These are phyloP conservation scores for Halocynthia aurantium DNA, from an alignment of 23 tunicate species.

Conservation along the genomic window DNA sequence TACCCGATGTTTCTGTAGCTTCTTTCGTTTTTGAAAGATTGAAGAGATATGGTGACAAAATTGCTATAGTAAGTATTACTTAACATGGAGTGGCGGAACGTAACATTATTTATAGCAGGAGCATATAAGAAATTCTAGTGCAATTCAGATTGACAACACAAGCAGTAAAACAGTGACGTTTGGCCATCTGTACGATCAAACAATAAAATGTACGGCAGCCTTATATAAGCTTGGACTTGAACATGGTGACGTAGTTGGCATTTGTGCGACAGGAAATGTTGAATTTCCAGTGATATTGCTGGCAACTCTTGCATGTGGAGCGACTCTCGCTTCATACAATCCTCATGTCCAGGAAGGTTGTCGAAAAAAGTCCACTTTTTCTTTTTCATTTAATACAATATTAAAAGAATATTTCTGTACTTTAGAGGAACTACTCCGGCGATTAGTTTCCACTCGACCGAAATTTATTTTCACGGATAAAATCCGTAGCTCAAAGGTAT, in stretches of 20 bases:
- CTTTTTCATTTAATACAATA: too few species aligned
- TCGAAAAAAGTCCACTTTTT: too few species aligned
- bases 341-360: background rate
- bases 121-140: too few species aligned
- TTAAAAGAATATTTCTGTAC: too few species aligned
- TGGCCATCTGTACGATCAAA: background rate
- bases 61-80: slow-evolving; percentile 35
- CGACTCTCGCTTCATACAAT: background rate
- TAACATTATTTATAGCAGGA: too few species aligned
- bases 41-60: slow-evolving; percentile 14
- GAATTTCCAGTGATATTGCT: background rate
- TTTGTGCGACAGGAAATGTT: background rate
- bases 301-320: background rate
- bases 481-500: too few species aligned
- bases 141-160: background rate
- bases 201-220: slow-evolving; percentile 1
- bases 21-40: slow-evolving; percentile 19
- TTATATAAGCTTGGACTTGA: background rate
- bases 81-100: too few species aligned
- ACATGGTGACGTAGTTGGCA: background rate
- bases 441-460: too few species aligned
- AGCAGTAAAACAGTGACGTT: background rate
- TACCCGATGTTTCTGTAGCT: slow-evolving; percentile 27
- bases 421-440: too few species aligned
- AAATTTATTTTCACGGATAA: too few species aligned